phyloP scores from a whole-genome alignment of 2,113 vertebrate species.

The Paramisgurnus dabryanus region DNA sequence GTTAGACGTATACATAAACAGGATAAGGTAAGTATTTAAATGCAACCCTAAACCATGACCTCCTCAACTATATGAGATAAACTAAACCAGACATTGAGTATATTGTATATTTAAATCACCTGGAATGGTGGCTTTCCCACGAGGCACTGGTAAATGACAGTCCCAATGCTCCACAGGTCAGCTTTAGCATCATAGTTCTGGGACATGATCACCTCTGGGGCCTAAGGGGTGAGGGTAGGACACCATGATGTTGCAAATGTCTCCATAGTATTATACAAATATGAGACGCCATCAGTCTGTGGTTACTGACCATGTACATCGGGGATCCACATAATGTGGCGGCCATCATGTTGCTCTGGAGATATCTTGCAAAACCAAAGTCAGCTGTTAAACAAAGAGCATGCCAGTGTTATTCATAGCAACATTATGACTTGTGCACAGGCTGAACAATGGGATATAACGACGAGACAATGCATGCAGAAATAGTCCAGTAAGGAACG shows the following conservation, averaged over 20 bases:
- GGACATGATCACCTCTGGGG: slow-evolving; percentile 98
- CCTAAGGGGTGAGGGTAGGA: slow-evolving; percentile 69
- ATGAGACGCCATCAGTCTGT: background rate
- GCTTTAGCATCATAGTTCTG: slow-evolving; percentile 97
- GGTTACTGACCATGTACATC: slow-evolving; percentile 94
- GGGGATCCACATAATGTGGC: slow-evolving; percentile 95
- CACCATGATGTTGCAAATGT: background rate
- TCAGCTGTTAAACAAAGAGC: slow-evolving; percentile 81
- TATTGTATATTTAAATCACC: slow-evolving; percentile 69
- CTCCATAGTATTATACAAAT: background rate
- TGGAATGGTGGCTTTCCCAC: slow-evolving; percentile 98
- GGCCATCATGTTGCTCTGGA: slow-evolving; percentile 99
- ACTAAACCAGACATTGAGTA: background rate
- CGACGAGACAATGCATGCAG: background rate
- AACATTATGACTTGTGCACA: slow-evolving; percentile 39
- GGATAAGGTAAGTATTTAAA: background rate
- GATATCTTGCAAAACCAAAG: slow-evolving; percentile 96
- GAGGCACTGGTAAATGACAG: slow-evolving; percentile 96
- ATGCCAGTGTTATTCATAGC: slow-evolving; percentile 44
- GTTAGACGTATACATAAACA: slow-evolving; percentile 10
- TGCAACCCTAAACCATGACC: too few species aligned
- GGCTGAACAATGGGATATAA: slow-evolving; percentile 17
- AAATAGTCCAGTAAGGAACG: slow-evolving; percentile 32
- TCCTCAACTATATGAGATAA: background rate
- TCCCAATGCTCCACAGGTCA: slow-evolving; percentile 97